Base-by-base conservation (phyloP, 2,113 vertebrate genomes). In the Cryptoleucopteryx plumbea region DNA sequence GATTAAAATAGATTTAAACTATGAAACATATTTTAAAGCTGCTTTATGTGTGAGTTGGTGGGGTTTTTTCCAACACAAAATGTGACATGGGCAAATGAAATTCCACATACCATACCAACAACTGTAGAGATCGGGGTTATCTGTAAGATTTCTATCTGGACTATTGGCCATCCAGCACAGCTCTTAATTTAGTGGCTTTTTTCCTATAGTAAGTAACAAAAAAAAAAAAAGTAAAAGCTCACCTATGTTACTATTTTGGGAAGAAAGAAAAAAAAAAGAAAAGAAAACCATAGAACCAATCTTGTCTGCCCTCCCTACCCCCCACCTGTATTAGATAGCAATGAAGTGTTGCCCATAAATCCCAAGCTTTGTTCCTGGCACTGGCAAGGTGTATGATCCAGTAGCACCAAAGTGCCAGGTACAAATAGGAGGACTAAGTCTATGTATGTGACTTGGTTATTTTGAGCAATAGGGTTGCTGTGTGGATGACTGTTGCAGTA, bases 341-440 rank as follows among this genome's bases (percentile, higher is more conserved):
- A 8, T 26, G 25, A 66, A 47, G 8, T 4, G 3, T 58, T 86
- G 42, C 21, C 77, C 9, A 2, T 38, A 65, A 65, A 87, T 84
- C 38, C 29, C 18, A 31, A 4, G 15, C 27, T 56, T 78, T 75
- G 7, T 42, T 86, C 21, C 10, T 71, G 36, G 5, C 27, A 12
- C 11, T 53, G 22, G 13, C 22, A 68, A 31, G 27, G 18, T 10
- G 0, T 26, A 0, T 43, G 42, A 52, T 47, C 29, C 8, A 6
- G 42, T 59, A 40, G 43, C 34, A 59, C 11, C 16, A 5, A 45
- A 34, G 13, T 63, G 31, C 11, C 42, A 11, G 56, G 14, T 79
- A 26, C 11, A 17, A 36, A n/a, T 5, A 48, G 27, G 56, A 48
- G 26, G 27, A 36, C 43, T 18, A 2, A 66, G 11, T 5, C 19